Percentiles rank a stretch among this genome's conserved stretches.
Evolutionary conservation across 1,140 invertebrate genomes (phyloP).

Genomic region (Helicoverpa armigera): DNA sequence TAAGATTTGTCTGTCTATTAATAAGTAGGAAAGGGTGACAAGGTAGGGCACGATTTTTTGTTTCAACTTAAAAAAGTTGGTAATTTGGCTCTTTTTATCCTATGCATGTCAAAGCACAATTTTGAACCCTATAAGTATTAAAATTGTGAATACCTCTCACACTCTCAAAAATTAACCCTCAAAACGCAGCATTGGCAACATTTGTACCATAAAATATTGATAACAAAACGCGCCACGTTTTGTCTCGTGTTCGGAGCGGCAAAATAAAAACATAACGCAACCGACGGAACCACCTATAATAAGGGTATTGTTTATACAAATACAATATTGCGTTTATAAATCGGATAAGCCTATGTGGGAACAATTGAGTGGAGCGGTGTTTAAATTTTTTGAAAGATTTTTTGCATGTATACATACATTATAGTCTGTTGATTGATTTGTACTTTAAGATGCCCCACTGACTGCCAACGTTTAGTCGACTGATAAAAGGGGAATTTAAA

Average conservation of each 20-base stretch:
- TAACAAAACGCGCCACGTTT: slow-evolving; percentile 64
- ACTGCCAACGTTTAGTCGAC: too few relatives aligned
- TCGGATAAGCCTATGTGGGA: slow-evolving; percentile 79
- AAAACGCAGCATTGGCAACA: background rate
- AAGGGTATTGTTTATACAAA: slow-evolving; percentile 86
- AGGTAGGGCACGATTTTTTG: too few relatives aligned
- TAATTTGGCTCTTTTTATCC: too few relatives aligned
- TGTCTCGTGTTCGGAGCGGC: slow-evolving; percentile 56
- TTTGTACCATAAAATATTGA: slow-evolving; percentile 48
- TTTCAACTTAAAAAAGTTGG: too few relatives aligned
- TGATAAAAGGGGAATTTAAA: too few relatives aligned
- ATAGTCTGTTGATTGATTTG: too few relatives aligned
- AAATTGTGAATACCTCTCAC: background rate
- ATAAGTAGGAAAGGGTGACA: too few relatives aligned
- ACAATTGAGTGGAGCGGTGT: slow-evolving; percentile 54
- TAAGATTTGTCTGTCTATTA: too few relatives aligned
- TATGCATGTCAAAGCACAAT: too few relatives aligned
- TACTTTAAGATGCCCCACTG: too few relatives aligned
- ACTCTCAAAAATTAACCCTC: background rate
- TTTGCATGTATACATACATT: too few relatives aligned
- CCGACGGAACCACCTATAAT: slow-evolving; percentile 82
- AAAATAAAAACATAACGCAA: slow-evolving; percentile 67
- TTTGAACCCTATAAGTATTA: too few relatives aligned
- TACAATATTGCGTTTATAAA: slow-evolving; percentile 86
- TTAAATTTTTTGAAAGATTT: background rate